Evolutionary conservation across 1,140 invertebrate species (phyloP), one percentile per base, ranked within the genome.

Genomic region (Caenorhabditis brenneri): DNA sequence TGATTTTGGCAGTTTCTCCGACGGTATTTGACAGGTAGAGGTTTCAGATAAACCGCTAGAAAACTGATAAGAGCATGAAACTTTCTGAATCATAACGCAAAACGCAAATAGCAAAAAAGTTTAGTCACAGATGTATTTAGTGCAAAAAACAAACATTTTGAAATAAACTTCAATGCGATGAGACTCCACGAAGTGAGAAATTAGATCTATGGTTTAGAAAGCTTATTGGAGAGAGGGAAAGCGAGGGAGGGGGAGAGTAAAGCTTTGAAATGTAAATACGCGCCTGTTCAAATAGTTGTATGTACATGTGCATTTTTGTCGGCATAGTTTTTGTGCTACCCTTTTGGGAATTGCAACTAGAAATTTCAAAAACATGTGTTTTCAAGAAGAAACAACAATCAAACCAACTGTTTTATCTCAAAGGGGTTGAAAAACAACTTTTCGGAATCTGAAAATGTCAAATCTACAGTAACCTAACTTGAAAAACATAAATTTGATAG

Each of bases 191-290:
- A 6, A 36, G 22, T 39, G 65, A n/a, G 36, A 74, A 74, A 46
- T 74, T 42, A 39, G 65, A 74, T 74, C 65, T 74, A 22, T 74
- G 65, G 65, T 74, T 74, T 74, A 74, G 65, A 36, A 42, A 15
- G 24, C 53, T 9, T 2, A 27, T 5, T n/a, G 49, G 49, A 29
- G 31, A 31, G 58, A 33, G 29, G 29, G 36, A 65, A 33, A 65
- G 31, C 36, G n/a, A 24, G 33, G 36, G n/a, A 15, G 65, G n/a
- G 58, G 19, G 31, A 31, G 19, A 24, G 65, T 42, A 42, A 42
- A 74, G 65, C 65, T 74, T 74, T 12, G 65, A 74, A 74, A 74
- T 74, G 65, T 74, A 74, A 74, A 74, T 46, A 74, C 36, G 65
- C 65, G 33, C 36, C 65, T 74, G 65, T 74, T 74, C 65, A 74